Evolutionary conservation across 2,113 vertebrate genomes (phyloP).

Genomic region (Gallinago jamesoni): DNA sequence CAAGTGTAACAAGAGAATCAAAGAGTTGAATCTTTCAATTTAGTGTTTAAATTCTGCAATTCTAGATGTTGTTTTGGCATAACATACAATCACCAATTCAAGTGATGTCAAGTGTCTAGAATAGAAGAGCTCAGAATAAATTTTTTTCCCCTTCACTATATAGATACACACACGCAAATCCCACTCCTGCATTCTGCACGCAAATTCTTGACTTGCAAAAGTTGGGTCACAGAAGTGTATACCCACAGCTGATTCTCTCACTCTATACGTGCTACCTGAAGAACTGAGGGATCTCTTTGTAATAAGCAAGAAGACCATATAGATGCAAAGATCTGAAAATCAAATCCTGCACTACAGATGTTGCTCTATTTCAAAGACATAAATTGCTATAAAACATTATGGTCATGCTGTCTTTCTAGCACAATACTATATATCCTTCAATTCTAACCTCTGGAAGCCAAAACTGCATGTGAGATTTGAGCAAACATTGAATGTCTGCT

Average conservation of each 20-base stretch:
- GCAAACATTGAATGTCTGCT: not conserved
- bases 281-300: not conserved
- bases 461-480: fast-evolving
- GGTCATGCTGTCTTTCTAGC: not conserved
- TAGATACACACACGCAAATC: not conserved
- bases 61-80: not conserved
- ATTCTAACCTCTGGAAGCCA: not conserved
- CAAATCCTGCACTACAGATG: not conserved
- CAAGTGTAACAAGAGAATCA: not conserved
- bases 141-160: not conserved
- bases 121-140: not conserved
- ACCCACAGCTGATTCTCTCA: not conserved
- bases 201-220: not conserved
- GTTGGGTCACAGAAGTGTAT: not conserved
- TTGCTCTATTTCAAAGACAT: not conserved
- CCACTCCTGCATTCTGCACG: not conserved
- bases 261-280: not conserved
- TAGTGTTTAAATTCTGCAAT: not conserved
- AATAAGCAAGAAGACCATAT: not conserved
- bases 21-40: not conserved
- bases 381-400: not conserved
- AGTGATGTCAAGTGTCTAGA: not conserved
- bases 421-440: not conserved
- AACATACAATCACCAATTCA: not conserved
- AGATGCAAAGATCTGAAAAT: not conserved